Evolutionary conservation across 92 coral and sea anemone genomes (phyloP).

Genomic region (Ricordea florida): DNA sequence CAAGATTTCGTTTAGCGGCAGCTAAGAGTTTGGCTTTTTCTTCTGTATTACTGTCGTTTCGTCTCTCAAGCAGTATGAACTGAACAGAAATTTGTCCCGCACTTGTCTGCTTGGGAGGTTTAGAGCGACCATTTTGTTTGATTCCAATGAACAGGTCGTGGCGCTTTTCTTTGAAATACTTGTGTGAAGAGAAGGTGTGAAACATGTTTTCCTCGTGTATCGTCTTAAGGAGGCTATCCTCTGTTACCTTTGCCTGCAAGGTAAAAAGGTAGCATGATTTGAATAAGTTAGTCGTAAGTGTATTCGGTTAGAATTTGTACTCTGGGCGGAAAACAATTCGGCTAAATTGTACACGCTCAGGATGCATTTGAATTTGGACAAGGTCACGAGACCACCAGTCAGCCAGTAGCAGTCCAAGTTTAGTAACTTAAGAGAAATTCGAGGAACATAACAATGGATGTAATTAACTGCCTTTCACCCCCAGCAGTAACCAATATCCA

Average conservation of each 20-base stretch:
- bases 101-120: slow-evolving; percentile 67
- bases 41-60: slow-evolving; percentile 6
- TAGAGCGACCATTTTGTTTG: slow-evolving; percentile 73
- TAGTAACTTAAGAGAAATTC: too few relatives aligned
- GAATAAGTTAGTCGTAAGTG: not conserved
- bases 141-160: slow-evolving; percentile 86
- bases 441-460: too few relatives aligned
- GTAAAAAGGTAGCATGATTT: not conserved
- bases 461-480: too few relatives aligned
- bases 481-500: too few relatives aligned
- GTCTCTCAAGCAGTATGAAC: slow-evolving; percentile 49
- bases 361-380: too few relatives aligned
- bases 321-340: too few relatives aligned
- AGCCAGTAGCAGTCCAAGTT: too few relatives aligned
- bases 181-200: slow-evolving; percentile 85
- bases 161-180: slow-evolving; percentile 56
- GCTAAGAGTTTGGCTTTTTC: slow-evolving; percentile 1
- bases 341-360: too few relatives aligned
- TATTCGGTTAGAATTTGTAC: too few relatives aligned
- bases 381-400: too few relatives aligned
- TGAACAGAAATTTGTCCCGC: slow-evolving; percentile 81
- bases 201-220: slow-evolving; percentile 67
- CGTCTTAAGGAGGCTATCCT: slow-evolving; percentile 77
- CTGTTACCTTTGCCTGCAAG: slow-evolving; percentile 57
- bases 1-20: not conserved